Evolutionary conservation across 1,140 invertebrate species (phyloP), one percentile per base, ranked within the genome.

Genomic region (Papilio machaon): DNA sequence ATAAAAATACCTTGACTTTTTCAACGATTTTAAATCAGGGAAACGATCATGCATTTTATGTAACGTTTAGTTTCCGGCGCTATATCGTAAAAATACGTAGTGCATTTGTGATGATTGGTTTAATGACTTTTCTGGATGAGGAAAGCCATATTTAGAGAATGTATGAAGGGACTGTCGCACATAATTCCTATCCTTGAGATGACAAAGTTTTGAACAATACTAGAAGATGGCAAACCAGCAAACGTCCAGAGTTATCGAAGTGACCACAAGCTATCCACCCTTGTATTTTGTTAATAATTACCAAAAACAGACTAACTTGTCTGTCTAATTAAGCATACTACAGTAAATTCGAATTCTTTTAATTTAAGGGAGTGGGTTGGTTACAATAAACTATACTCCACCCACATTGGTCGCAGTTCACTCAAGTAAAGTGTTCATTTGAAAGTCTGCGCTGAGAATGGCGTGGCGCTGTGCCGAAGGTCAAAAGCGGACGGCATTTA

Each of bases 401-500:
- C 74, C 74, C 46, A 76, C 47, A 47, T 76, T 73, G 11, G 46
- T 76, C 23, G 47, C 74, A 30, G 46, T 76, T 76, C 74, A 23
- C 47, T 76, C 46, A 43, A 74, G n/a, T n/a, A 74, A 76, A 23
- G 47, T 30, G 74, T 76, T 76, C 19, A 9, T 30, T 76, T 76
- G 47, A 76, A 76, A 76, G 74, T 49, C 74, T 52, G 19, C 23
- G 47, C n/a, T 52, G 74, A 52, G 47, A 52, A 15, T 54, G 74
- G 70, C 67, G 30, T 30, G 38, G 73, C 38, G 43, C 73, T 19
- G 46, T 19, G 47, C 46, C 47, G 74, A 76, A 76, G 74, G 74
- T 76, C 74, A 54, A 49, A 46, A 23, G 19, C 47, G 46, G 43
- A 23, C 74, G 74, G 23, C 74, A 76, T 76, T 76, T 76, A 76